These are phyloP conservation scores for Burhinus oedicnemus DNA, from an alignment of 2,113 vertebrate genomes.

Conservation along the genomic window DNA sequence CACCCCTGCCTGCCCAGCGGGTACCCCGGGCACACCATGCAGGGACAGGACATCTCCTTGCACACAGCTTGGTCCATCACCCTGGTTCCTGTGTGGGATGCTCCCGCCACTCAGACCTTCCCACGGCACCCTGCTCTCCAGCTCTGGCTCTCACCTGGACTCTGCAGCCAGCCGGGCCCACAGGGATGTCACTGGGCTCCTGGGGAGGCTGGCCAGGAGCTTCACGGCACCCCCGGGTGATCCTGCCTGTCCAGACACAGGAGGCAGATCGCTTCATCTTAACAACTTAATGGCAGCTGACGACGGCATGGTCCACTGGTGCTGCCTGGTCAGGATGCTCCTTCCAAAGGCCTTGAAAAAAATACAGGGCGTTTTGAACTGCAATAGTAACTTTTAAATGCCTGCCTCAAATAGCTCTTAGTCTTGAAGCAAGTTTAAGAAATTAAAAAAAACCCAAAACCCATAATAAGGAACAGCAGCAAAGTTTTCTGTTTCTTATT, in stretches of 20 bases:
- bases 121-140: fast-evolving
- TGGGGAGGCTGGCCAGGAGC: neutral
- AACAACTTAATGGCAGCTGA: neutral
- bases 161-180: neutral
- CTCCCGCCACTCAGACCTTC: neutral
- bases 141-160: neutral
- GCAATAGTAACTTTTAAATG: neutral
- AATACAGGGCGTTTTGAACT: neutral
- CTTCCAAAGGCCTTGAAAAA: neutral
- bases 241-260: neutral
- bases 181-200: neutral
- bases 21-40: neutral
- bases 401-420: neutral
- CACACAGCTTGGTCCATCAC: neutral
- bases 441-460: neutral
- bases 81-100: fast-evolving
- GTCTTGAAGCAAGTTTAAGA: neutral
- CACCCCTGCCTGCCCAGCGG: neutral
- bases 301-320: neutral
- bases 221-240: neutral
- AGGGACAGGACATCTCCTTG: neutral
- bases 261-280: neutral
- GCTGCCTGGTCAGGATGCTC: neutral
- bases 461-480: neutral
- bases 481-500: neutral